phyloP scores from a whole-genome alignment of 2,888 invertebrate genomes.

The Dioctria linearis region DNA sequence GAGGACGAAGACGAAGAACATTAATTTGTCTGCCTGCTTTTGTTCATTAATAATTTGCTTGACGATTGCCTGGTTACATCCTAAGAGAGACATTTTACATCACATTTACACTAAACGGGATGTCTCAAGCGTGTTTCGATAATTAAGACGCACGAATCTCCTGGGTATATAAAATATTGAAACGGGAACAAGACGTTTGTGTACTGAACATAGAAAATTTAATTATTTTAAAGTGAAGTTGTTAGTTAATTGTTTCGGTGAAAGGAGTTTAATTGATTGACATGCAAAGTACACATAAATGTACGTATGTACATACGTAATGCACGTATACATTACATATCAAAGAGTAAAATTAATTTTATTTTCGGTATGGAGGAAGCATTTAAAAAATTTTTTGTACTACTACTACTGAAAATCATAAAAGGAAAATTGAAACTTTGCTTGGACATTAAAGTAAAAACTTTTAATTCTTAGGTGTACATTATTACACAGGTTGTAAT shows the following conservation, averaged over 20 bases:
- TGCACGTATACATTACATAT: no score
- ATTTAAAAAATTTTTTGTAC: no score
- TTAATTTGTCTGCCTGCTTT: slow-evolving; percentile 11
- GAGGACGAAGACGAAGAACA: background rate
- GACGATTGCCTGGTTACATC: slow-evolving; percentile 41
- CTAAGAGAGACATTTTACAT: slow-evolving; percentile 39
- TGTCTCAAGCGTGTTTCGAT: slow-evolving; percentile 26
- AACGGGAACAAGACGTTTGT: background rate
- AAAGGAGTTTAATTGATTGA: background rate
- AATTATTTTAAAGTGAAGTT: slow-evolving; percentile 6
- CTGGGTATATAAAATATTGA: slow-evolving; percentile 16
- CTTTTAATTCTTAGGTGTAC: no score
- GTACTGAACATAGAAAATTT: background rate
- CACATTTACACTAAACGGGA: slow-evolving; percentile 41
- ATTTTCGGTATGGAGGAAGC: no score
- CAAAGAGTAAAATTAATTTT: no score
- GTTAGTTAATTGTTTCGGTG: background rate
- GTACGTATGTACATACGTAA: no score
- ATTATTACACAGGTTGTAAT: no score
- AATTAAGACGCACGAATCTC: slow-evolving; percentile 23
- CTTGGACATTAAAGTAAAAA: no score
- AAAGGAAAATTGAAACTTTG: no score
- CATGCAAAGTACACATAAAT: no score
- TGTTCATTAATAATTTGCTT: slow-evolving; percentile 43
- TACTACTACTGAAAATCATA: no score